A percentile compares a stretch with the other conserved stretches of the same genome.
Conservation (phyloP, 2,113 vertebrate species). For the Panthera leo region DNA sequence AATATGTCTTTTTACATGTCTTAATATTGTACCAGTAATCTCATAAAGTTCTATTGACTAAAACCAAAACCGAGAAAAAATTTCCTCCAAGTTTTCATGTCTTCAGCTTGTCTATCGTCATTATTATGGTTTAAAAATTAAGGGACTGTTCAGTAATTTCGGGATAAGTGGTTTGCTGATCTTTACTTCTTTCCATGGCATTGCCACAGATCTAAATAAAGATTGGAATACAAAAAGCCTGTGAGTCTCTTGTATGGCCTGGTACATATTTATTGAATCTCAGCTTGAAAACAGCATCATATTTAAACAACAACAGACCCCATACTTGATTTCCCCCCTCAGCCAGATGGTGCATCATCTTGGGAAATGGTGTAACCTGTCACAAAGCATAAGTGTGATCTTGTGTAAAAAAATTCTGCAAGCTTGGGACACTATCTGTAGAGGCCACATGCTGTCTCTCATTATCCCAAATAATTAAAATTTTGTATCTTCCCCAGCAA, state of each 20-base stretch:
- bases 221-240: background rate
- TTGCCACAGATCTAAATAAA: background rate
- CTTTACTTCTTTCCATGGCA: background rate
- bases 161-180: background rate
- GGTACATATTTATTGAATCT: conserved; percentile 50
- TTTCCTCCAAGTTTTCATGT: background rate
- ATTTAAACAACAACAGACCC: conserved; percentile 66
- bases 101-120: background rate
- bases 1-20: background rate
- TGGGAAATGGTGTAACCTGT: conserved; percentile 75
- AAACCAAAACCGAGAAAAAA: background rate
- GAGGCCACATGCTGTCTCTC: background rate
- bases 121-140: background rate
- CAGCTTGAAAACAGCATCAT: conserved; percentile 75
- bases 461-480: conserved; percentile 58
- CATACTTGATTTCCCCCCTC: conserved; percentile 34
- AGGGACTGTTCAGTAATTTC: background rate
- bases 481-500: background rate
- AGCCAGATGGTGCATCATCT: conserved; percentile 74
- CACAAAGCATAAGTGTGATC: conserved; percentile 68
- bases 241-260: background rate
- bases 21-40: background rate
- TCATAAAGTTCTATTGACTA: background rate
- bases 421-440: background rate
- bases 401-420: conserved; percentile 22